A percentile compares a stretch with the other conserved stretches of the same genome.
Evolutionary conservation across 2,888 invertebrate species (phyloP).

Genomic region (Geotrupes spiniger): DNA sequence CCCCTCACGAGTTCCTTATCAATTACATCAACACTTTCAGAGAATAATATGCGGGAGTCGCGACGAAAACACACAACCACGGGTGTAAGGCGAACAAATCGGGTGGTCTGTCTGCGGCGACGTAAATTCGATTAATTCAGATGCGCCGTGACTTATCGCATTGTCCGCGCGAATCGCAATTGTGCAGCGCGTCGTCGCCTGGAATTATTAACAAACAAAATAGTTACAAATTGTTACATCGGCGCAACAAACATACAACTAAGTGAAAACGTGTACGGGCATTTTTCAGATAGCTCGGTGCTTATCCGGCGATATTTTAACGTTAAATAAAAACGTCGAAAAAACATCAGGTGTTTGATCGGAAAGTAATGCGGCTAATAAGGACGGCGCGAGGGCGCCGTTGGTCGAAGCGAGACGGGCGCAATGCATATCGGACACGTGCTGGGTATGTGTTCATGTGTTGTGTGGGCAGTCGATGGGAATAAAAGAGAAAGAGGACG

Average conservation of each 20-base stretch:
- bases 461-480: slow-evolving; percentile 1
- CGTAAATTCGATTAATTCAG: too few species aligned
- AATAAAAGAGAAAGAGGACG: not conserved
- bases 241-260: slow-evolving; percentile 13
- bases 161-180: too few species aligned
- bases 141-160: too few species aligned
- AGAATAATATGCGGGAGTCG: slow-evolving; percentile 6
- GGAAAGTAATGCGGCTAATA: not conserved
- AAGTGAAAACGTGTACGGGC: slow-evolving; percentile 11
- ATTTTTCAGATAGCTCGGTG: slow-evolving; percentile 4
- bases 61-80: not conserved
- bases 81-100: not conserved
- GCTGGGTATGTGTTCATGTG: not conserved
- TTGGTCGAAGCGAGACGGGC: not conserved
- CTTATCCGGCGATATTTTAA: slow-evolving; percentile 4
- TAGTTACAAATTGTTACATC: slow-evolving; percentile 18
- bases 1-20: slow-evolving; percentile 26
- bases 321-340: not conserved
- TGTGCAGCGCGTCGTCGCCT: not conserved
- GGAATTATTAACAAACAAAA: slow-evolving; percentile 10
- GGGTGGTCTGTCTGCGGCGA: not conserved
- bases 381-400: not conserved
- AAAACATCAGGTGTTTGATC: slow-evolving; percentile 6
- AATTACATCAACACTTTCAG: slow-evolving; percentile 30
- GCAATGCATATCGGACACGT: slow-evolving; percentile 6